Base-by-base conservation (phyloP, 37 sponge, comb jelly and placozoan species). In the Aplysina aerophoba region DNA sequence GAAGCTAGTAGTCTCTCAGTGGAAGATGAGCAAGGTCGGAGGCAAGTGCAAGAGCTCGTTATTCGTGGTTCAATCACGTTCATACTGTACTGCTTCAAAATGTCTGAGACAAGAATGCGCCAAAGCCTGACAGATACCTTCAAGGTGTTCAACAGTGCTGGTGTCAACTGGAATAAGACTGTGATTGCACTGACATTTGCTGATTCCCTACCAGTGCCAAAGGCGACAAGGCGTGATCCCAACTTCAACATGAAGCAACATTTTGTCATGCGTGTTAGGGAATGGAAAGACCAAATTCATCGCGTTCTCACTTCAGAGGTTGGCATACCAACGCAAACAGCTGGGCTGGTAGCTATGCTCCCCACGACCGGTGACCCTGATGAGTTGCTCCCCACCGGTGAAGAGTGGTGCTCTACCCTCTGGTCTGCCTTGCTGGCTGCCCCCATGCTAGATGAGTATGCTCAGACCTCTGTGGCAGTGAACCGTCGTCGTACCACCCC, bases 81-180 rank as follows among this genome's bases (percentile, higher is more conserved):
- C 71, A 30, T 69, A 16, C 28, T 69, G 35, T 69, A 34, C 34
- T 69, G 71, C 71, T 69, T 69, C 71, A 69, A 69, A 12, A n/a
- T 69, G 4, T 34, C 34, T 11, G 71, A 69, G 71, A 69, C 71
- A 33, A 69, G 71, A 27, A n/a, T 69, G 71, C 28, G 17, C 2
- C 35, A n/a, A 8, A 16, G 34, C 33, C 27, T 31, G 11, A 30
- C 4, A 12, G 33, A 69, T 8, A 16, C 4, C 34, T 69, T 69
- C 71, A 30, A 69, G 34, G 34, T 34, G 33, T 69, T 34, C 34
- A 1, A n/a, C 71, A 30, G 34, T 31, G 34, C 17, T 12, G 71
- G 71, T 17, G 28, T 69, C 34, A 31, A n/a, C 35, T 69, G 71
- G 71, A 30, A 69, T 35, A 69, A 30, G 33, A 69, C 71, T 3